Evolutionary conservation across 2,113 vertebrate genomes (phyloP).

Genomic region (Seriola dumerili): DNA sequence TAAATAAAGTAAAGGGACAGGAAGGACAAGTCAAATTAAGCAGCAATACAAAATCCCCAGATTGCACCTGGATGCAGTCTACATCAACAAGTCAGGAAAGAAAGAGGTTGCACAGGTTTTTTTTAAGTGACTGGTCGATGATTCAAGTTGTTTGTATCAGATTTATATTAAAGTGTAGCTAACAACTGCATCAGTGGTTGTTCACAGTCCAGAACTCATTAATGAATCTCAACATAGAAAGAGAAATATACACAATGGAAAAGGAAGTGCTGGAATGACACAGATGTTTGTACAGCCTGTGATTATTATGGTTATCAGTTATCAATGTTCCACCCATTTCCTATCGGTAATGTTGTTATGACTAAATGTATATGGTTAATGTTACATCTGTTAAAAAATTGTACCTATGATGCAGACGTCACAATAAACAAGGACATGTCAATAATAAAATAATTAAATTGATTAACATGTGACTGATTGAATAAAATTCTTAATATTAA

Average conservation of each 20-base stretch:
- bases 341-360: neutral
- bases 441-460: neutral
- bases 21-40: neutral
- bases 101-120: too few species aligned
- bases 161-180: neutral
- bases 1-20: neutral
- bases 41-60: neutral
- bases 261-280: neutral
- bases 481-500: neutral
- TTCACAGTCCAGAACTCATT: neutral
- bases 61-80: too few species aligned
- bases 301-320: neutral
- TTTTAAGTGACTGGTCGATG: neutral
- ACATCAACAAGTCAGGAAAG: too few species aligned
- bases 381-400: neutral
- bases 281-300: neutral
- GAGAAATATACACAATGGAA: neutral
- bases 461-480: neutral
- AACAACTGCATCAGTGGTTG: neutral
- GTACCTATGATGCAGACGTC: neutral
- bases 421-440: neutral
- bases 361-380: neutral
- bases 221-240: neutral
- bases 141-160: neutral
- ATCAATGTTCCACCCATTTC: neutral